Conservation (phyloP, 1,140 invertebrate species). For the Grapholita molesta region DNA sequence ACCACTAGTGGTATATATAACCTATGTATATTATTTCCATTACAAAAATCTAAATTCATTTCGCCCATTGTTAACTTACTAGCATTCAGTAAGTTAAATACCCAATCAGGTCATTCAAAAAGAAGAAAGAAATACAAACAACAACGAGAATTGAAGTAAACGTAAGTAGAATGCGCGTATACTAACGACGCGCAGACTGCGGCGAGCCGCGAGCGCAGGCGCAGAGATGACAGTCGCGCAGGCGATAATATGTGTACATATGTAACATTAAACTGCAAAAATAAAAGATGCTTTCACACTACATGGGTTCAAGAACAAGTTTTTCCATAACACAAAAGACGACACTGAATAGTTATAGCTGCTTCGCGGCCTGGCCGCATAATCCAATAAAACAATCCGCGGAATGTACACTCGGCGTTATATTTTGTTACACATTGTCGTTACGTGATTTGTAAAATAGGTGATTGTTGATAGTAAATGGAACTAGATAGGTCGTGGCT, state of each 20-base stretch:
- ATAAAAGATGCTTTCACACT: slow-evolving; percentile 77
- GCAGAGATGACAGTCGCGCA: slow-evolving; percentile 59
- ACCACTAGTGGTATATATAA: too few species aligned
- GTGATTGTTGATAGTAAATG: too few species aligned
- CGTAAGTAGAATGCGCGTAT: slow-evolving; percentile 19
- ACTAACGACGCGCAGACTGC: slow-evolving; percentile 45
- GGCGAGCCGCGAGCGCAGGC: slow-evolving; percentile 35
- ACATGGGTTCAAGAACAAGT: slow-evolving; percentile 78
- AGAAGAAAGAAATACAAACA: slow-evolving; percentile 32
- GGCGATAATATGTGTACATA: slow-evolving; percentile 77
- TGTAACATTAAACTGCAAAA: slow-evolving; percentile 77
- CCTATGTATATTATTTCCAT: too few species aligned
- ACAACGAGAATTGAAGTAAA: slow-evolving; percentile 28
- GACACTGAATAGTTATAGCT: slow-evolving; percentile 78
- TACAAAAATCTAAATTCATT: neutral
- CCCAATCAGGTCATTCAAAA: slow-evolving; percentile 15
- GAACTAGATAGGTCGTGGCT: too few species aligned
- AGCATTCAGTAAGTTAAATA: too few species aligned
- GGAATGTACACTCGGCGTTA: slow-evolving; percentile 70
- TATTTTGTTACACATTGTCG: slow-evolving; percentile 12
- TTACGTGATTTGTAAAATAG: neutral
- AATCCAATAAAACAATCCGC: slow-evolving; percentile 77
- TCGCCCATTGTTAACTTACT: too few species aligned
- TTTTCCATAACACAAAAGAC: slow-evolving; percentile 79
- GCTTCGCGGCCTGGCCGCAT: slow-evolving; percentile 73